These are phyloP conservation scores for Xenops minutus DNA, from an alignment of 2,797 vertebrate species.

Conservation along the genomic window DNA sequence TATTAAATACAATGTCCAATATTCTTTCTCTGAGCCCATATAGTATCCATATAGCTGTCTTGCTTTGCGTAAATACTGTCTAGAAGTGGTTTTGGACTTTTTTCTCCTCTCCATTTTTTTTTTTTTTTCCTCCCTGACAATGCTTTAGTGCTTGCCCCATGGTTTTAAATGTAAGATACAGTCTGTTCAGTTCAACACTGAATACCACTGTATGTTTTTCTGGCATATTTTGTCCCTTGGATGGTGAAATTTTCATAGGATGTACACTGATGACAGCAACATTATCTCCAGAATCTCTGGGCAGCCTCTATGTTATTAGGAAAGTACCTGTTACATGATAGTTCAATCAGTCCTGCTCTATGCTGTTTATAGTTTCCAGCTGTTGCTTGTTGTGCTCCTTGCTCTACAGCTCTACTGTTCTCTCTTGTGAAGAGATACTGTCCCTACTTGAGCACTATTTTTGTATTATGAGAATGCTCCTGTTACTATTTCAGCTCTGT, in stretches of 20 bases:
- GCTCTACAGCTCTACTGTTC: background rate
- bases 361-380: background rate
- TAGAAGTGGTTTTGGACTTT: background rate
- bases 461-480: background rate
- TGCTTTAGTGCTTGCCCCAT: background rate
- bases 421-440: background rate
- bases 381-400: background rate
- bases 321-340: background rate
- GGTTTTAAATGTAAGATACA: background rate
- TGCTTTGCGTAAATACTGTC: background rate
- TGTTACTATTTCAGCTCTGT: slow-evolving; percentile 30
- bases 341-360: background rate
- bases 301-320: background rate
- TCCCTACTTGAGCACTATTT: background rate
- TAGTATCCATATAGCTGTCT: background rate
- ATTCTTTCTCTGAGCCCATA: background rate
- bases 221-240: background rate
- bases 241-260: background rate
- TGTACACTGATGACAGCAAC: background rate
- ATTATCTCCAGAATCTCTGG: background rate
- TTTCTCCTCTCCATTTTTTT: too few species aligned
- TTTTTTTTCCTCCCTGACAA: background rate
- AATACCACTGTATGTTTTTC: background rate
- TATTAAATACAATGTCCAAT: background rate
- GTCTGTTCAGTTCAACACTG: background rate